Evolutionary conservation across 1,140 invertebrate species (phyloP).

Genomic region (Meloidogyne exigua): DNA sequence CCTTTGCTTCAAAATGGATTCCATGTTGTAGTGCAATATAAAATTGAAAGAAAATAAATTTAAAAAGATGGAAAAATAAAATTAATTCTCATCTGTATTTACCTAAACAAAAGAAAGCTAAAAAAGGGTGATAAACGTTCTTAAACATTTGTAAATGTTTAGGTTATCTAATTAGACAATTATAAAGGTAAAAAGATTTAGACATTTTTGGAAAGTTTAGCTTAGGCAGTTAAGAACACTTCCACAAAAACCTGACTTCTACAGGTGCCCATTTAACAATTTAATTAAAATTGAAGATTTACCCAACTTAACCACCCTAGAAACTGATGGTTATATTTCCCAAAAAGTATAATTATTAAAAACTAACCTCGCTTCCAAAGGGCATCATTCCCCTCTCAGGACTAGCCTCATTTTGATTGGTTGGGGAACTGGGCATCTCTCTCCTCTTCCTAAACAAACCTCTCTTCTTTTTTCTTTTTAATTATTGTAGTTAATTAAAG

Average conservation of each 20-base stretch:
- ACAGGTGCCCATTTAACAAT: too few relatives aligned
- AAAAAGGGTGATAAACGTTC: too few relatives aligned
- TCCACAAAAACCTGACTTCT: neutral
- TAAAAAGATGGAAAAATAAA: too few relatives aligned
- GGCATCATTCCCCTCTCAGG: slow-evolving; percentile 26
- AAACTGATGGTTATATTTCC: too few relatives aligned
- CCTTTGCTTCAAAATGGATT: slow-evolving; percentile 94
- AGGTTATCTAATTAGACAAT: slow-evolving; percentile 2
- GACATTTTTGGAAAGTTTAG: neutral
- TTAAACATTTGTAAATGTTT: neutral
- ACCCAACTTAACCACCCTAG: too few relatives aligned
- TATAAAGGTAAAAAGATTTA: neutral
- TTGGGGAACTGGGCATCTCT: neutral
- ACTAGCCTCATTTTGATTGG: neutral
- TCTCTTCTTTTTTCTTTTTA: neutral
- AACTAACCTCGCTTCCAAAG: slow-evolving; percentile 19
- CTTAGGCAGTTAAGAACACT: neutral
- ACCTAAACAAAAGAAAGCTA: too few relatives aligned
- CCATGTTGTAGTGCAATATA: slow-evolving; percentile 92
- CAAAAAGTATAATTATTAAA: too few relatives aligned
- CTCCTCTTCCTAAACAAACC: neutral
- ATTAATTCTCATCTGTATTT: too few relatives aligned
- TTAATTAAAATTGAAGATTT: too few relatives aligned
- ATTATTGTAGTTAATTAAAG: neutral
- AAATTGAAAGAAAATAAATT: neutral